Evolutionary conservation across 2,113 vertebrate genomes (phyloP), one percentile per base, ranked within the genome.

Genomic region (Phycodurus eques): DNA sequence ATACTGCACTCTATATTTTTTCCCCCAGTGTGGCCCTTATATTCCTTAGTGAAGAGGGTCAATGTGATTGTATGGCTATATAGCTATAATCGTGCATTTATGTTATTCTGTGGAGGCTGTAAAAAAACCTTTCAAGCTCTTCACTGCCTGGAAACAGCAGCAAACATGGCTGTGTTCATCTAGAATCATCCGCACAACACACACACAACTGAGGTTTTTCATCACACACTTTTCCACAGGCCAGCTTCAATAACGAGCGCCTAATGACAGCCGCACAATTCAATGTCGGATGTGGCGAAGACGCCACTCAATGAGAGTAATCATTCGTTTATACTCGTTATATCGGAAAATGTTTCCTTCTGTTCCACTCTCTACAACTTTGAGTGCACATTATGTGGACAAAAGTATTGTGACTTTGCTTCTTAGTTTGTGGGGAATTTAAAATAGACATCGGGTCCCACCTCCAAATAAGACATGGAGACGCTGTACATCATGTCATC

Each of bases 391-490:
- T 14, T 49, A 49, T 15, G 13, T 13, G 4, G 15, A 51, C 15
- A 54, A 54, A 54, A 54, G 53, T 22, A 54, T 54, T n/a, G 20
- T 2, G 20, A 11, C 19, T 56, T 56, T 5, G n/a, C 53, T 56
- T 56, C 20, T 56, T 56, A 31, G 22, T 10, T 59, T 31, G 10
- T 59, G 12, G 4, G 56, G 56, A 60, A 33, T 19, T 19, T 19
- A 44, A n/a, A n/a, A n/a, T 0, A 27, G 11, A 31, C 22, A 60
- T 33, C 13, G 4, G 4, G 19, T 22, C 80, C 71, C 72, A 95
- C 96, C 95, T 98, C 96, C 8, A 98, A 86, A 77, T 98, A 98
- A 61, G 95, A 98, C 96, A 97, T 95, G 78, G 95, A 94, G 46
- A 98, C 95, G 14, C 94, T 92, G 20, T 96, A 97, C 17, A 94